These are phyloP conservation scores for Dendrolimus houi DNA, from an alignment of 2,888 invertebrate species.

Conservation along the genomic window DNA sequence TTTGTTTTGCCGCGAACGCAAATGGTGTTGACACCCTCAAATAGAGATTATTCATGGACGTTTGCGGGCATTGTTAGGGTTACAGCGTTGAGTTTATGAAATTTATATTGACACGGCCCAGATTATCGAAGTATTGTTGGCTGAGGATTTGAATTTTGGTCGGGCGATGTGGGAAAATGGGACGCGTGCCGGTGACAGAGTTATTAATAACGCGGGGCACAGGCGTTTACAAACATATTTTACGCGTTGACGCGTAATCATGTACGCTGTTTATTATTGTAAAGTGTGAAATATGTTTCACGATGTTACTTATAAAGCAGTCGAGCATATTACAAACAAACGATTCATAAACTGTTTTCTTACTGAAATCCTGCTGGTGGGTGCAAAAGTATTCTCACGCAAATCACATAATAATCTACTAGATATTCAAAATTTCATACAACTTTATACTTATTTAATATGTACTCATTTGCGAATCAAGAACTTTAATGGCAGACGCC, in stretches of 20 bases:
- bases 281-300: too few species aligned
- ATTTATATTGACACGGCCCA: slow-evolving; percentile 68
- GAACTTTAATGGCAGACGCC: too few species aligned
- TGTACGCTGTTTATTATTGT: not conserved
- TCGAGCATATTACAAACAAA: too few species aligned
- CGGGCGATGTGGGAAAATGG: slow-evolving; percentile 44
- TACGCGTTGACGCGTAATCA: slow-evolving; percentile 2
- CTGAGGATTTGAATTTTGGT: slow-evolving; percentile 53
- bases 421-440: too few species aligned
- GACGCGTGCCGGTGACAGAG: slow-evolving; percentile 58
- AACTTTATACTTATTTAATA: too few species aligned
- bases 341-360: too few species aligned
- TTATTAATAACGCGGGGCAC: slow-evolving; percentile 46
- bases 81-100: slow-evolving; percentile 63
- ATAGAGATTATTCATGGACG: slow-evolving; percentile 72
- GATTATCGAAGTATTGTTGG: slow-evolving; percentile 66
- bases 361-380: too few species aligned
- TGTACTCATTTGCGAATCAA: too few species aligned
- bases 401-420: too few species aligned
- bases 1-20: slow-evolving; percentile 60
- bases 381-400: too few species aligned
- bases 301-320: too few species aligned
- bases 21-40: slow-evolving; percentile 69
- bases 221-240: slow-evolving; percentile 3
- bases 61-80: slow-evolving; percentile 61